These are phyloP conservation scores for Holothuria glaberrima DNA, from an alignment of 35 echinoderm and acorn worm genomes.

Conservation along the genomic window DNA sequence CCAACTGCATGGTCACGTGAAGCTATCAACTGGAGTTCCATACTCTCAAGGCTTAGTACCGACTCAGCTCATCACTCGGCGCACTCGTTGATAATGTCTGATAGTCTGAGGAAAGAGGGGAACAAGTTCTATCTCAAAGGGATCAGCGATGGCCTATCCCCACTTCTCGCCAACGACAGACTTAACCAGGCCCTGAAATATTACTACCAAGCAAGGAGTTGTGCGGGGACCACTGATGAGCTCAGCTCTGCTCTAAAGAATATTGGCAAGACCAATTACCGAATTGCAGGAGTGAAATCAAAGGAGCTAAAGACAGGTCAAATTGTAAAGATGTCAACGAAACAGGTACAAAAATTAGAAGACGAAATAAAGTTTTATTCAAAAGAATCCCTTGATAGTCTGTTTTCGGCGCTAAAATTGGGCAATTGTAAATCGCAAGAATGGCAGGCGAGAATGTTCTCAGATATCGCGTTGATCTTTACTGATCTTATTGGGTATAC, in stretches of 20 bases:
- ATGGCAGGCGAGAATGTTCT: neutral
- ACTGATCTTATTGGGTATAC: neutral
- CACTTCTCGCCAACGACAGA: neutral
- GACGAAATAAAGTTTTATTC: slow-evolving; percentile 26
- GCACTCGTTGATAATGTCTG: neutral
- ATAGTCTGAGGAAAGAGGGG: neutral
- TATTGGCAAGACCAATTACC: slow-evolving; percentile 16
- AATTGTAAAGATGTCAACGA: neutral
- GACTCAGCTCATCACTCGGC: too few species aligned
- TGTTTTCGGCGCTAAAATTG: neutral
- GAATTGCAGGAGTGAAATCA: slow-evolving; percentile 1
- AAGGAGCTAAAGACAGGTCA: neutral
- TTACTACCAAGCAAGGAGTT: slow-evolving; percentile 23
- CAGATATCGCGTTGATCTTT: slow-evolving; percentile 10
- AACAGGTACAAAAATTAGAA: neutral
- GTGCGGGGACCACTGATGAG: neutral
- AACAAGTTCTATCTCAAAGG: slow-evolving; percentile 11
- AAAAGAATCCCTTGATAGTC: slow-evolving; percentile 18
- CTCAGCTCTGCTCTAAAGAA: slow-evolving; percentile 21
- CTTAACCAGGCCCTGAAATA: slow-evolving; percentile 26
- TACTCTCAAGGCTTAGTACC: too few species aligned
- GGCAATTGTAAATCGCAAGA: neutral
- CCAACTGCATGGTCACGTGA: too few species aligned
- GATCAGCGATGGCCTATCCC: neutral
- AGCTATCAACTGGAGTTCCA: too few species aligned